phyloP scores from a whole-genome alignment of 2,797 vertebrate species.

The Chrosomus eos region DNA sequence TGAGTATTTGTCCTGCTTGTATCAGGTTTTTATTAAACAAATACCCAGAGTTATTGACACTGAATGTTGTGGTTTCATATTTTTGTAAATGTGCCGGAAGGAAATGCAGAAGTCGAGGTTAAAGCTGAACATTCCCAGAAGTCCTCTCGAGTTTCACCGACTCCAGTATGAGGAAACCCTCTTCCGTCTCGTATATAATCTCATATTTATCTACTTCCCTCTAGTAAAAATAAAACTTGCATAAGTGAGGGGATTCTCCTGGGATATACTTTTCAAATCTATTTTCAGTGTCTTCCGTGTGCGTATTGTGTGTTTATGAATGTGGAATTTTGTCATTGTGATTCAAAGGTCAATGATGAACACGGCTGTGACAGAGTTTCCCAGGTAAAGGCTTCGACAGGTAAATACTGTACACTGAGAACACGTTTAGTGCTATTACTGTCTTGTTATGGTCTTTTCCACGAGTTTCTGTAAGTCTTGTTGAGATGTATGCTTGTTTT shows the following conservation, averaged over 20 bases:
- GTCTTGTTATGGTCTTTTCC: no score
- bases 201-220: background rate
- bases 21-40: background rate
- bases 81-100: background rate
- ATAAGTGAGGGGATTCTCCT: background rate
- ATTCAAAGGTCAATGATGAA: background rate
- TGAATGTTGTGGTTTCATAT: background rate
- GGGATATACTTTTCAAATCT: background rate
- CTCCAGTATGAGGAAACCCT: background rate
- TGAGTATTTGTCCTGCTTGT: background rate
- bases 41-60: no score
- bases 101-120: conserved; percentile 25
- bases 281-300: background rate
- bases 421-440: background rate
- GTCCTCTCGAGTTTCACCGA: background rate
- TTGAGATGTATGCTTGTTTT: background rate
- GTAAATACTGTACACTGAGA: no score
- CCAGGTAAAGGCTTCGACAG: no score
- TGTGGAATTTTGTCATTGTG: background rate
- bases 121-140: background rate
- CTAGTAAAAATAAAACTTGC: background rate
- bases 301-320: no score
- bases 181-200: no score
- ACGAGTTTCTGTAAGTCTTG: background rate
- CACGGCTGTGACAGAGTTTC: background rate